These are phyloP conservation scores for Cyphomyrus plagiostoma DNA, from an alignment of 2,113 vertebrate species.

Conservation along the genomic window DNA sequence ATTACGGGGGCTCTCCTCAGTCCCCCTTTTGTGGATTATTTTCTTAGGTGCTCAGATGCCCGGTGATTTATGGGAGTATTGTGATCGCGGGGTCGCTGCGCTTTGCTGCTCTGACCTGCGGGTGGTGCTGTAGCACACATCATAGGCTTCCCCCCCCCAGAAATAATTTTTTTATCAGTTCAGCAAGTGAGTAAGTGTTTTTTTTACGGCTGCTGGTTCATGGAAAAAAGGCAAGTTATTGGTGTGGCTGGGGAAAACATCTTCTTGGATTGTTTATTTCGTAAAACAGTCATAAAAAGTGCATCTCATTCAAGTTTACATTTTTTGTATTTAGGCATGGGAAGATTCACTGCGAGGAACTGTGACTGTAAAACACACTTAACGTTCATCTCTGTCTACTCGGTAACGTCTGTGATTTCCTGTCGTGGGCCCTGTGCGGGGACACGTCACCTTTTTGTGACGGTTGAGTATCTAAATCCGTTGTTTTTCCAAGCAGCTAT, in stretches of 20 bases:
- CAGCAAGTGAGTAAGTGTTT: not conserved
- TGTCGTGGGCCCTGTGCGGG: not conserved
- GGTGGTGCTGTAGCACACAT: constrained; percentile 57
- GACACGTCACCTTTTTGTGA: not conserved
- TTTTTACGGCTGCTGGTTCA: not conserved
- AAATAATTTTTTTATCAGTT: not conserved
- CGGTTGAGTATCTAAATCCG: not conserved
- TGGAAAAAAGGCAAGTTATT: not conserved
- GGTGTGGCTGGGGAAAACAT: not conserved
- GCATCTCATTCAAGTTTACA: not conserved
- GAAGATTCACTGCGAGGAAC: not conserved
- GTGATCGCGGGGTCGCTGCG: constrained; percentile 32
- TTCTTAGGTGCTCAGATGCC: not conserved
- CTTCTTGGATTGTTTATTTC: not conserved
- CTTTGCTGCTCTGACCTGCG: constrained; percentile 47
- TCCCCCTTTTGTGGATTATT: not conserved
- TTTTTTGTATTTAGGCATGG: not conserved
- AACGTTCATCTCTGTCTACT: not conserved
- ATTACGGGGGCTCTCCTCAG: not conserved
- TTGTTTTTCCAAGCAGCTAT: not conserved
- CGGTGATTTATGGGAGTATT: not conserved
- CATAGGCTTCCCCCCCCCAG: not conserved
- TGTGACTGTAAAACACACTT: not conserved
- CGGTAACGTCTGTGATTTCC: not conserved
- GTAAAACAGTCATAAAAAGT: not conserved